phyloP scores from a whole-genome alignment of 1,140 invertebrate genomes.

The Mylabris phalerata region DNA sequence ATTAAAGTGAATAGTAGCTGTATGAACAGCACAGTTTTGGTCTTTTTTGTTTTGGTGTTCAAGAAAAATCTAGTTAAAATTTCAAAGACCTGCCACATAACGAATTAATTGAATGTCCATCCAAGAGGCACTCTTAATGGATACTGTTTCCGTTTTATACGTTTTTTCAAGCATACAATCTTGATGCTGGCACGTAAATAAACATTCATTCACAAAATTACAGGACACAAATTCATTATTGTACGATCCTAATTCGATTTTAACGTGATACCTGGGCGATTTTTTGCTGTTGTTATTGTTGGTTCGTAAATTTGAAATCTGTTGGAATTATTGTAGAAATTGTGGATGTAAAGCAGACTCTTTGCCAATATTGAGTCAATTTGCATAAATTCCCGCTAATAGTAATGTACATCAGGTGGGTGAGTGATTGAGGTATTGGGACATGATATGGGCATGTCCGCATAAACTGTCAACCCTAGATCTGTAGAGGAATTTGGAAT shows the following conservation, averaged over 20 bases:
- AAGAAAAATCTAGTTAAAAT: neutral
- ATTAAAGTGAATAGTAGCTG: neutral
- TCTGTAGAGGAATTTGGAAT: constrained; percentile 5
- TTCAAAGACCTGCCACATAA: constrained; percentile 2
- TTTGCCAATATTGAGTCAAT: constrained; percentile 27
- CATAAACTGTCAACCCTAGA: constrained; percentile 24
- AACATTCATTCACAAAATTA: constrained; percentile 10
- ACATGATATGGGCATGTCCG: constrained; percentile 37
- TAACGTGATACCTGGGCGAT: no score
- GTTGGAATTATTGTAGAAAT: no score
- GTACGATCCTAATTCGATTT: constrained; percentile 7
- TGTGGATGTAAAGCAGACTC: no score
- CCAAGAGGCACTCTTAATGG: constrained; percentile 7
- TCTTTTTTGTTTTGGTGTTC: no score
- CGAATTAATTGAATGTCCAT: constrained; percentile 15
- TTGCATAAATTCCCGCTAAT: constrained; percentile 36
- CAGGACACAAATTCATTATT: neutral
- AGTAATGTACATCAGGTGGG: constrained; percentile 34
- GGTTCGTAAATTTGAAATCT: no score
- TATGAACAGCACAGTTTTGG: no score
- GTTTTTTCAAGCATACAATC: constrained; percentile 15
- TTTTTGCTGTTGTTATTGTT: no score
- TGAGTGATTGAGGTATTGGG: constrained; percentile 35
- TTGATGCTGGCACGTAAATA: constrained; percentile 13
- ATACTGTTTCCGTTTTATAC: constrained; percentile 11